These are phyloP conservation scores for Nothobranchius furzeri DNA, from an alignment of 2,113 vertebrate species.

Conservation along the genomic window DNA sequence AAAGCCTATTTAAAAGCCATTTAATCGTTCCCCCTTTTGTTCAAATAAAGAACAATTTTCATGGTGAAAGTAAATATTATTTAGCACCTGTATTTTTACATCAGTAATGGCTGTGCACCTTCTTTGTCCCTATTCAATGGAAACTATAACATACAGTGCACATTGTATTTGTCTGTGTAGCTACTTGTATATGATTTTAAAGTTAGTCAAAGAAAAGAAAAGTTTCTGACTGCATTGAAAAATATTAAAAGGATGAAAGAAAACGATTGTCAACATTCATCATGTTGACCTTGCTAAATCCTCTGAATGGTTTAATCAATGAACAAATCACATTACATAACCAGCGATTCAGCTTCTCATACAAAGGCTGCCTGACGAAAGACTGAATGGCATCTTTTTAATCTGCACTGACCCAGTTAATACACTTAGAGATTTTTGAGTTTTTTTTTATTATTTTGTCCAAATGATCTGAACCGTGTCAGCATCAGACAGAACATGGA, in stretches of 20 bases:
- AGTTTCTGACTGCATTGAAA: not conserved
- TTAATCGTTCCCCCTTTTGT: too few species aligned
- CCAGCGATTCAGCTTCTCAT: slow-evolving; percentile 25
- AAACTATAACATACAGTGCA: too few species aligned
- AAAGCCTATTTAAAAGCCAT: too few species aligned
- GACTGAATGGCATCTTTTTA: slow-evolving; percentile 73
- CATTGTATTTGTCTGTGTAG: not conserved
- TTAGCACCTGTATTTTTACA: too few species aligned
- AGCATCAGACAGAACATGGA: slow-evolving; percentile 58
- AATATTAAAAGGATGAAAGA: not conserved
- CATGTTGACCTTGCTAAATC: slow-evolving; percentile 6
- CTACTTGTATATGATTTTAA: not conserved
- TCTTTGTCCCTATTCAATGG: too few species aligned
- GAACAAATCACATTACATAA: slow-evolving; percentile 15
- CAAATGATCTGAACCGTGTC: slow-evolving; percentile 79
- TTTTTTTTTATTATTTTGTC: slow-evolving; percentile 77
- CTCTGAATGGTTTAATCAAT: slow-evolving; percentile 34
- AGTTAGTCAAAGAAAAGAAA: slow-evolving; percentile 5
- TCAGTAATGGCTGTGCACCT: too few species aligned
- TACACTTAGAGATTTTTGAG: slow-evolving; percentile 73
- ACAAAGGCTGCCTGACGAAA: slow-evolving; percentile 12
- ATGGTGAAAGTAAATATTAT: too few species aligned
- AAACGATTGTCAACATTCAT: not conserved
- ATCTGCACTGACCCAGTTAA: slow-evolving; percentile 78
- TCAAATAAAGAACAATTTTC: too few species aligned